A percentile compares a stretch with the other conserved stretches of the same genome.
Conservation (phyloP, 2,113 vertebrate species). For the Paramisgurnus dabryanus region DNA sequence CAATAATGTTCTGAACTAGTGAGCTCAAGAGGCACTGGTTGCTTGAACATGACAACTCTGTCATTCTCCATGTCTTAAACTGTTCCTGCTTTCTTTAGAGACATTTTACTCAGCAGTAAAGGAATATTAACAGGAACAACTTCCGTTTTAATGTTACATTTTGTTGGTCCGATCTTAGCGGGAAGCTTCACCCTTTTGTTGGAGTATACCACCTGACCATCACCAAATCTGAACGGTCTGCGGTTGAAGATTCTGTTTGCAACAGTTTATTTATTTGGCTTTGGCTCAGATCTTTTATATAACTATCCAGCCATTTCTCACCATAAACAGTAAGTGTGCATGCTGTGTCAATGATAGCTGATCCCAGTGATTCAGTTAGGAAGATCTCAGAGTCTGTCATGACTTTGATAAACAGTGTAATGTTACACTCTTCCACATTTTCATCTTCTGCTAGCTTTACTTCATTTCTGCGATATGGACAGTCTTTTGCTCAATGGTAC, state of each 20-base stretch:
- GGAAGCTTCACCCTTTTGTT: background rate
- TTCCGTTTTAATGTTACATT: too few species aligned
- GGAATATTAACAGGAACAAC: too few species aligned
- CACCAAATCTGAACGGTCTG: constrained; percentile 11
- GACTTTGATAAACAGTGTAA: constrained; percentile 25
- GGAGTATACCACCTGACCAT: constrained; percentile 31
- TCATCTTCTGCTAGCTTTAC: constrained; percentile 35
- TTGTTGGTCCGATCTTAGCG: background rate
- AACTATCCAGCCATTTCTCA: background rate
- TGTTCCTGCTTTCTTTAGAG: constrained; percentile 9
- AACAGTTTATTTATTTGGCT: too few species aligned
- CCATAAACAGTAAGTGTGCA: constrained; percentile 41
- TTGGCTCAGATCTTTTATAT: too few species aligned
- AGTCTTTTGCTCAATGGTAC: constrained; percentile 42
- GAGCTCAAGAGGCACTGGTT: too few species aligned
- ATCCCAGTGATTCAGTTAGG: constrained; percentile 17
- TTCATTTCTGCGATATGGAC: constrained; percentile 37
- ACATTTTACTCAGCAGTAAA: background rate
- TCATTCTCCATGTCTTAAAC: background rate
- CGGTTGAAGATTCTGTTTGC: too few species aligned
- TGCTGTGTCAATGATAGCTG: constrained; percentile 30
- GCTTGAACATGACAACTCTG: background rate
- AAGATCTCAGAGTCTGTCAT: constrained; percentile 38
- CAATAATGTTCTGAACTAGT: too few species aligned
- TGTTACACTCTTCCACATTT: constrained; percentile 1